Conservation (phyloP, 2,797 vertebrate genomes). For the Pagetopsis macropterus region DNA sequence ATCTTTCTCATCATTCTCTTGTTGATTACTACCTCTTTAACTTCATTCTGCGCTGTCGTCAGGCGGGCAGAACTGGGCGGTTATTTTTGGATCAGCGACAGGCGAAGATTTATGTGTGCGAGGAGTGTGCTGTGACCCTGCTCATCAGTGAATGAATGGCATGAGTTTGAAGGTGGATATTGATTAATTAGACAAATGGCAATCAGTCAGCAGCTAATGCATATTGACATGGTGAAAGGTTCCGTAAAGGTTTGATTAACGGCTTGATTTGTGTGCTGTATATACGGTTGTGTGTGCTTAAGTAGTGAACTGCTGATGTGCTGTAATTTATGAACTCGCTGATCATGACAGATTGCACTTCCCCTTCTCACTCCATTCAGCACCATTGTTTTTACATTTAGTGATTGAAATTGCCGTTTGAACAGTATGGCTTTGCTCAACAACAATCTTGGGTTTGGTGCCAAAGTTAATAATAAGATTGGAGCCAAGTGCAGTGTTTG, state of each 20-base stretch:
- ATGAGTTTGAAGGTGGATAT: slow-evolving; percentile 74
- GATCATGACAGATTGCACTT: slow-evolving; percentile 62
- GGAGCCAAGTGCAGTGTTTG: background rate
- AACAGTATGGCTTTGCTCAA: background rate
- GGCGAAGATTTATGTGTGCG: slow-evolving; percentile 61
- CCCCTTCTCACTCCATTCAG: slow-evolving; percentile 5
- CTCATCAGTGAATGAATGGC: slow-evolving; percentile 78
- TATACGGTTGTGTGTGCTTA: slow-evolving; percentile 70
- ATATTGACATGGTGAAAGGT: slow-evolving; percentile 81
- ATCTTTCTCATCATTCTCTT: slow-evolving; percentile 1
- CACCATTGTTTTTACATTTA: slow-evolving; percentile 16
- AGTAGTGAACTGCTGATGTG: slow-evolving; percentile 66
- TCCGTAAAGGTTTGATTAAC: slow-evolving; percentile 81
- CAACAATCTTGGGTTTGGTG: background rate
- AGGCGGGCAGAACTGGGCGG: slow-evolving; percentile 7
- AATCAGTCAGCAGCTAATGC: slow-evolving; percentile 83
- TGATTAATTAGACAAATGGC: slow-evolving; percentile 84
- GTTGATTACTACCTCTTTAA: slow-evolving; percentile 5
- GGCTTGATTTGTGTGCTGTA: slow-evolving; percentile 75
- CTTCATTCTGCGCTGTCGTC: background rate
- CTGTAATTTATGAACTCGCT: slow-evolving; percentile 47
- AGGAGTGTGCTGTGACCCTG: slow-evolving; percentile 61
- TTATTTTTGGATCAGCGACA: slow-evolving; percentile 64
- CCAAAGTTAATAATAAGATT: background rate
- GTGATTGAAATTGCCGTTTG: slow-evolving; percentile 9